phyloP scores from a whole-genome alignment of 2,888 invertebrate genomes.

The Agonopterix alstromeriana region DNA sequence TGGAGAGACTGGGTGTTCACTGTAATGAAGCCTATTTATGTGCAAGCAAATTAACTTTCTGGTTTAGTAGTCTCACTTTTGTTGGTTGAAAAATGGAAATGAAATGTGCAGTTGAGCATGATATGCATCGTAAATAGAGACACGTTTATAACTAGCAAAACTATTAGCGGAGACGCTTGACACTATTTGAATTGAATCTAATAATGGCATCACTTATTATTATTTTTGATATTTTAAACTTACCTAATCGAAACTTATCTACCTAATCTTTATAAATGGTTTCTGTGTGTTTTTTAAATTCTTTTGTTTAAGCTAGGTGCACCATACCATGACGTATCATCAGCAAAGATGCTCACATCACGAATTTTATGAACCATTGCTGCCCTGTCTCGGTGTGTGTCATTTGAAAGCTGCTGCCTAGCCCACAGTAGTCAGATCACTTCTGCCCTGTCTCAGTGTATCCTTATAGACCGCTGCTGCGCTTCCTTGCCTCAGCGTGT shows the following conservation, averaged over 20 bases:
- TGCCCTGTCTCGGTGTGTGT: constrained; percentile 1
- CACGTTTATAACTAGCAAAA: too few species aligned
- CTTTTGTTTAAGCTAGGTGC: background rate
- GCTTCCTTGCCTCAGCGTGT: background rate
- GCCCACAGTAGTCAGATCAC: background rate
- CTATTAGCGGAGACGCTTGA: too few species aligned
- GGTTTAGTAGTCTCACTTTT: background rate
- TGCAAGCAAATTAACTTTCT: too few species aligned
- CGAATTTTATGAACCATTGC: background rate
- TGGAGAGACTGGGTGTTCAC: too few species aligned
- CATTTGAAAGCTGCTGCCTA: background rate
- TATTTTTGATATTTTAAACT: too few species aligned
- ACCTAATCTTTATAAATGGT: too few species aligned
- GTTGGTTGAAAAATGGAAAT: background rate
- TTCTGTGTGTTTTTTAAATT: background rate
- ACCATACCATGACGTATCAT: background rate
- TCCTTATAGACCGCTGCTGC: background rate
- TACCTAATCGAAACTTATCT: too few species aligned
- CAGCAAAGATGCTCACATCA: background rate
- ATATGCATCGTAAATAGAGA: too few species aligned
- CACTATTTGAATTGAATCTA: too few species aligned
- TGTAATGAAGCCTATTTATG: too few species aligned
- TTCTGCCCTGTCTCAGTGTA: constrained; percentile 1
- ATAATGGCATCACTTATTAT: too few species aligned
- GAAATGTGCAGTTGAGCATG: too few species aligned